Evolutionary conservation across 2,888 invertebrate genomes (phyloP).

Genomic region (Idaea straminata): DNA sequence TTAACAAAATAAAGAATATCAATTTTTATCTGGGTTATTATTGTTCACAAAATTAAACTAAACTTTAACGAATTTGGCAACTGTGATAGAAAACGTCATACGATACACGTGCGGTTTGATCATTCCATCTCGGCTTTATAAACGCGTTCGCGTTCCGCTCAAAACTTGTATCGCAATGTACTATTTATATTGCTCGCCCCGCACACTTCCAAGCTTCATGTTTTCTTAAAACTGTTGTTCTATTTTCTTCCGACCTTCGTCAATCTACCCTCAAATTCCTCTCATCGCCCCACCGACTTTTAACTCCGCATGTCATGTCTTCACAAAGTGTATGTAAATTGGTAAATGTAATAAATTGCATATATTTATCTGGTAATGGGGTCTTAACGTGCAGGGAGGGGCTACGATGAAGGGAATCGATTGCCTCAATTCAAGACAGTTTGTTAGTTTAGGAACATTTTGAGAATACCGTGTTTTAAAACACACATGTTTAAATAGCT

Average conservation of each 20-base stretch:
- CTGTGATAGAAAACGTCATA: too few species aligned
- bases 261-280: constrained; percentile 27
- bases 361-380: constrained; percentile 74
- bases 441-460: constrained; percentile 33
- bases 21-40: too few species aligned
- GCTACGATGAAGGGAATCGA: constrained; percentile 42
- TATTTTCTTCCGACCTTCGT: constrained; percentile 10
- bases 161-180: too few species aligned
- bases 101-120: too few species aligned
- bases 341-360: constrained; percentile 78
- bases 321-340: constrained; percentile 75
- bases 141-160: too few species aligned
- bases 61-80: too few species aligned
- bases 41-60: too few species aligned
- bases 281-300: constrained; percentile 55
- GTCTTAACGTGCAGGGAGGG: constrained; percentile 61
- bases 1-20: too few species aligned
- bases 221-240: background rate
- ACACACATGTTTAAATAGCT: background rate
- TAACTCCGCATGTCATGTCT: constrained; percentile 63
- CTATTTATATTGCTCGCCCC: too few species aligned
- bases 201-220: background rate
- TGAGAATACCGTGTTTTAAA: constrained; percentile 3
- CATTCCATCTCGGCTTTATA: too few species aligned
- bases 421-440: constrained; percentile 31